A percentile compares a stretch with the other conserved stretches of the same genome.
Evolutionary conservation across 23 tunicate species (phyloP).

Genomic region (Trididemnum miniatum): DNA sequence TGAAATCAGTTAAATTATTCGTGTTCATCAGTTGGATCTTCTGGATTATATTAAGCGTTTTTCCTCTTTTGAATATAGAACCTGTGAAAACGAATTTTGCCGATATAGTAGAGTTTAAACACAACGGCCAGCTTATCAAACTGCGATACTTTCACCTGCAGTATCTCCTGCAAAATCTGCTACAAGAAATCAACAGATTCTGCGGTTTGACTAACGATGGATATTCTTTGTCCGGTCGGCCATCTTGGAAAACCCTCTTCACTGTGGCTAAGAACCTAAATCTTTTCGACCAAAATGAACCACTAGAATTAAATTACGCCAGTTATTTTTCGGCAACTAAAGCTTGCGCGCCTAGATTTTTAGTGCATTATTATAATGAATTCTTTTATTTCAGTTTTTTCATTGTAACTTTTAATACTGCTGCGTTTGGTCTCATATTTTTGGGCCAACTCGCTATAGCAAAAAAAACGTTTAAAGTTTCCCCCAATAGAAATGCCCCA

Average conservation of each 20-base stretch:
- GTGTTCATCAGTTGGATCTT: slow-evolving; percentile 7
- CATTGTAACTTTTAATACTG: background rate
- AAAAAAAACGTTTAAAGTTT: background rate
- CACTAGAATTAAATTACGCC: background rate
- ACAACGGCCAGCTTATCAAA: background rate
- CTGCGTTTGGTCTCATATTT: slow-evolving; percentile 8
- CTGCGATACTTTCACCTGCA: slow-evolving; percentile 7
- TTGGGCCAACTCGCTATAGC: slow-evolving; percentile 6
- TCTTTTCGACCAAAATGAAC: background rate
- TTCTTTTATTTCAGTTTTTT: background rate
- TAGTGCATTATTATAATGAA: slow-evolving; percentile 12
- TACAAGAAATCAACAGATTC: background rate
- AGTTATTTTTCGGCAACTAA: slow-evolving; percentile 2
- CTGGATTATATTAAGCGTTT: background rate
- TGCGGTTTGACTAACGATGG: background rate
- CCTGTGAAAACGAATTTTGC: slow-evolving; percentile 22
- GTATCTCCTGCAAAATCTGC: background rate
- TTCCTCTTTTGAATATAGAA: slow-evolving; percentile 1
- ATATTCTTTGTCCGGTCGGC: background rate
- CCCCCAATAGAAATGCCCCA: background rate
- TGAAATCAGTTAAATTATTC: background rate
- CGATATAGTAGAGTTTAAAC: background rate
- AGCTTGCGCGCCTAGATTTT: slow-evolving; percentile 3
- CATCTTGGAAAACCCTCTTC: background rate
- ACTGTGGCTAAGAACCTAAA: background rate